Evolutionary conservation across 2,113 vertebrate species (phyloP), one percentile per base, ranked within the genome.

Genomic region (Brachirus orientalis): DNA sequence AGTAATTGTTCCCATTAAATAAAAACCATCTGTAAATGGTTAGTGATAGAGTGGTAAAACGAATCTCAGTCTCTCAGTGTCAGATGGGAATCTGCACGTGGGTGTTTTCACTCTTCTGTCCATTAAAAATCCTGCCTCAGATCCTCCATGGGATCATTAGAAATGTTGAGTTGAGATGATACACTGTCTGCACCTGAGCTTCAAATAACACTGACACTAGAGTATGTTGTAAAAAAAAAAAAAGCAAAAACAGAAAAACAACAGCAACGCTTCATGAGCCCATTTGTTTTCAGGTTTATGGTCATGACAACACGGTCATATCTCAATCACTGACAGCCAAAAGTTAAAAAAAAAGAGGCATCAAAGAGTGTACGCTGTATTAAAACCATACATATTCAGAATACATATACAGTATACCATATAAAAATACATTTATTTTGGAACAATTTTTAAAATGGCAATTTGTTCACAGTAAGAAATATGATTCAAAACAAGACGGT

Each of bases 351-450:
- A 20, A 8, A 53, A 53, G 38, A 8, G 8, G 12, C 9, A 40
- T 20, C 33, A 18, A 22, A 10, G 48, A 28, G n/a, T 17, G 9
- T 16, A 10, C 56, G 8, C 16, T 45, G 40, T 20, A 12, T 28
- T 17, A 37, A 43, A 33, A 55, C 48, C 3, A 13, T 9, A n/a
- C n/a, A 63, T 20, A 28, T 47, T 50, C 52, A 47, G 63, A 22
- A 72, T 70, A 86, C 50, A 61, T 55, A 72, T 44, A 44, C 33
- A 55, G 54, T 10, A 45, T 66, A 80, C 50, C 65, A 79, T 93
- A 88, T 69, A 93, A 92, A 93, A 93, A 93, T 92, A 92, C 90
- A 92, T 93, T 93, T 93, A 93, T 93, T 92, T 82, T 82, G 72
- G 63, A 91, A 92, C 90, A 90, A 67, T 90, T 89, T 28, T 88